Conservation (phyloP, 1,140 invertebrate genomes). For the Aricia agestis region DNA sequence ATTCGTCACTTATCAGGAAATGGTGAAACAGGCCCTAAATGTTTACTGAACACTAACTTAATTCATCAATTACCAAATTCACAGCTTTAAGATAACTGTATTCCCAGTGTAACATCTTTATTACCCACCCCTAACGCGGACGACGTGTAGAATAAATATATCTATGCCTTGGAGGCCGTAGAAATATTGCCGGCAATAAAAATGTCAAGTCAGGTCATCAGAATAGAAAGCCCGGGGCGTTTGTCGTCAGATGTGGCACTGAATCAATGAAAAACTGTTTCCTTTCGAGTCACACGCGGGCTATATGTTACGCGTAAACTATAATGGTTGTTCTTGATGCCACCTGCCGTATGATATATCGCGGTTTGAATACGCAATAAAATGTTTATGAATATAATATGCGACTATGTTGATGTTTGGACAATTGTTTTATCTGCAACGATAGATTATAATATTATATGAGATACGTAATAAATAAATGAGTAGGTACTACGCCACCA, state of each 20-base stretch:
- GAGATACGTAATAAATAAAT: too few relatives aligned
- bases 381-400: not conserved
- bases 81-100: not conserved
- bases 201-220: constrained; percentile 76
- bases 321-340: constrained; percentile 52
- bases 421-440: too few relatives aligned
- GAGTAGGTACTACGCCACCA: too few relatives aligned
- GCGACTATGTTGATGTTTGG: not conserved
- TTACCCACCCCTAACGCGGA: not conserved
- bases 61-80: not conserved
- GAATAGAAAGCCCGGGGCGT: constrained; percentile 68
- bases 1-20: too few relatives aligned
- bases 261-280: constrained; percentile 75
- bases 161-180: constrained; percentile 67
- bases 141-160: constrained; percentile 35
- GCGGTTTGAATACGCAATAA: constrained; percentile 29
- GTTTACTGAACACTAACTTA: not conserved
- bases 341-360: constrained; percentile 56
- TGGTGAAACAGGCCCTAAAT: not conserved
- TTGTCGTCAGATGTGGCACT: constrained; percentile 69
- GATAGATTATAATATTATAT: too few relatives aligned
- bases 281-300: constrained; percentile 57
- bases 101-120: not conserved
- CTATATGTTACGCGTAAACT: constrained; percentile 55
- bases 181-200: constrained; percentile 72